These are phyloP conservation scores for Laterallus jamaicensis DNA, from an alignment of 2,113 vertebrate species.

Conservation along the genomic window DNA sequence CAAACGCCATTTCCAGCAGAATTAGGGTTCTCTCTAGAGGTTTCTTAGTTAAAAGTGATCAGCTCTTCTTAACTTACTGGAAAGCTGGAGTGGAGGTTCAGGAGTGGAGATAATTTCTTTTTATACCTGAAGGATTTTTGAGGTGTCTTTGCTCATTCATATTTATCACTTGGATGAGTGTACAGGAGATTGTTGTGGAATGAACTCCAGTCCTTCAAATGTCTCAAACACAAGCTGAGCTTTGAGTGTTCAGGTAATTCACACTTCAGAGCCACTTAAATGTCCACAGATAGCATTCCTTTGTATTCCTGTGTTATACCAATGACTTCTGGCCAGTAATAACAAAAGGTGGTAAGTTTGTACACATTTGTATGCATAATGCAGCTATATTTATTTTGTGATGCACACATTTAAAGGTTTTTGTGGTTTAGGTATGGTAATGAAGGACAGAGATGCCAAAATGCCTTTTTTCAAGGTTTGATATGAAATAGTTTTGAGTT, in stretches of 20 bases:
- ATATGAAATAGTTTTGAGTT: background rate
- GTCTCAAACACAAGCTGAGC: background rate
- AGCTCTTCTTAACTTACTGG: background rate
- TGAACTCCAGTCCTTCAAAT: background rate
- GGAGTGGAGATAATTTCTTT: background rate
- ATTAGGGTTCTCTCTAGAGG: conserved; percentile 16
- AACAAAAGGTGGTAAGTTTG: background rate
- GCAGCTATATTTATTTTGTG: background rate
- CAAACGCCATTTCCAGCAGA: conserved; percentile 24
- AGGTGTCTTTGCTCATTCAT: background rate
- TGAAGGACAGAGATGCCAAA: background rate
- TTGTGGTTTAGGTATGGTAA: background rate
- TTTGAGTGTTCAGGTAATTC: background rate
- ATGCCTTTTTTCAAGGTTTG: background rate
- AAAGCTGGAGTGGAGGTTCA: background rate
- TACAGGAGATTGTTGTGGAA: background rate
- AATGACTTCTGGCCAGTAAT: background rate
- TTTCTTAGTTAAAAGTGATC: background rate
- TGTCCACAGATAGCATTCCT: background rate
- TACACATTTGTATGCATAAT: background rate
- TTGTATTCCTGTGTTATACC: background rate
- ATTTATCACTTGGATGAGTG: background rate
- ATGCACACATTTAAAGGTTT: background rate
- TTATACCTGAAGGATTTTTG: background rate
- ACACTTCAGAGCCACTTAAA: background rate